Base-by-base conservation (phyloP, 2,797 vertebrate species). In the Champsocephalus esox region DNA sequence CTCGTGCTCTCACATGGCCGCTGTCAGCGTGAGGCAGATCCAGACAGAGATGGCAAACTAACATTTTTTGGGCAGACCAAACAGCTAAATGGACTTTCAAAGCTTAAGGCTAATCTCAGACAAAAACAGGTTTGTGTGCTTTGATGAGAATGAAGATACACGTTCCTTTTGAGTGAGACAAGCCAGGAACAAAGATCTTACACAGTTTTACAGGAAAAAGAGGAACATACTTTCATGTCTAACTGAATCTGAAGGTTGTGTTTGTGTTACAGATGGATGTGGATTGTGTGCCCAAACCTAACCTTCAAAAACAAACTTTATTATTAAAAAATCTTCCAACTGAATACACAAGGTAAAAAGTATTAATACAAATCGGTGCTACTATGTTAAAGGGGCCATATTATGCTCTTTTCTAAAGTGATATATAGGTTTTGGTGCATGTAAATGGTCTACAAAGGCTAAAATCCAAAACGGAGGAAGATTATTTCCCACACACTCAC, bases 121-220 rank as follows among this genome's bases (percentile, higher is more conserved):
- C 52, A 81, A 73, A 82, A 83, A 82, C 79, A 77, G 73, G 77
- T 77, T 70, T 75, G 51, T 9, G 2, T 67, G 54, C 75, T 83
- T 89, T 81, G 88, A 91, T 87, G 73, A 67, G 78, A 88, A 86
- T 87, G 80, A 84, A 82, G 82, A 87, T 88, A 87, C 14, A 66
- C 9, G 21, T 28, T 67, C 46, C 65, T 77, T 75, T 76, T 67
- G 87, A 79, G 66, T 70, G 56, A 79, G 46, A 80, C 59, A 52
- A 79, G 57, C 70, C 5, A 38, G 66, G 19, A 52, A 81, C 13
- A 43, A 78, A 75, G 44, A 59, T 54, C 34, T 73, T 58, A 21
- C 45, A 67, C 19, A 16, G 28, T 65, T 88, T 70, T 68, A 51
- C 7, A 28, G 49, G 59, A 7, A 69, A 79, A 75, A 46, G 38